Conservation (phyloP, 2,888 invertebrate species). For the Salpingus planirostris region DNA sequence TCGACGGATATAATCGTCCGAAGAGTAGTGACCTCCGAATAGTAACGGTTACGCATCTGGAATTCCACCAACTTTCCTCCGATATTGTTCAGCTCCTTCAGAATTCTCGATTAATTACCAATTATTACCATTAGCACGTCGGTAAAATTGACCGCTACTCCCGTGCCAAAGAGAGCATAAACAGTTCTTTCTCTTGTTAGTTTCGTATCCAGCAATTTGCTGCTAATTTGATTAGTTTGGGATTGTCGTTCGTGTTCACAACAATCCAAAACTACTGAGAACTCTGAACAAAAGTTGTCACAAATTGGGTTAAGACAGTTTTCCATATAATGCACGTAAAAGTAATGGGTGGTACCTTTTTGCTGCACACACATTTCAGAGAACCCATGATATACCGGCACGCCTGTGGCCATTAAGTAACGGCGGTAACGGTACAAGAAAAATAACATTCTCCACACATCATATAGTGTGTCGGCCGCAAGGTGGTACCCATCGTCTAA, state of each 20-base stretch:
- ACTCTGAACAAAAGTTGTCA: too few species aligned
- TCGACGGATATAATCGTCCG: too few species aligned
- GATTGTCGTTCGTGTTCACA: too few species aligned
- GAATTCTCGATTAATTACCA: constrained; percentile 3
- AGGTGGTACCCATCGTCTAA: too few species aligned
- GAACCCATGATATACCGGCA: constrained; percentile 1
- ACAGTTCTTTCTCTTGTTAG: constrained; percentile 8
- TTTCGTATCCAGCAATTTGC: constrained; percentile 4
- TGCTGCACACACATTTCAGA: too few species aligned
- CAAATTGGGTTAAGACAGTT: too few species aligned
- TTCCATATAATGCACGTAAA: too few species aligned
- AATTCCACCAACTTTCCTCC: constrained; percentile 2
- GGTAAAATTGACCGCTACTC: constrained; percentile 8
- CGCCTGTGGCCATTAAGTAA: constrained; percentile 22
- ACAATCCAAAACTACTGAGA: too few species aligned
- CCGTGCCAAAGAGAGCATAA: constrained; percentile 11
- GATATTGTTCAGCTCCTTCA: not conserved
- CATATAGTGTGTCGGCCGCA: too few species aligned
- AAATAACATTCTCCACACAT: constrained; percentile 4
- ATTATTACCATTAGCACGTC: too few species aligned
- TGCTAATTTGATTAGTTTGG: constrained; percentile 5
- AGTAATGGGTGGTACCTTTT: too few species aligned
- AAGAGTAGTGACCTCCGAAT: constrained; percentile 4
- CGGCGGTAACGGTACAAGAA: constrained; percentile 19
- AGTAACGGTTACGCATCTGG: constrained; percentile 9